These are phyloP conservation scores for Echeneis naucrates DNA, from an alignment of 2,797 vertebrate species.

Conservation along the genomic window DNA sequence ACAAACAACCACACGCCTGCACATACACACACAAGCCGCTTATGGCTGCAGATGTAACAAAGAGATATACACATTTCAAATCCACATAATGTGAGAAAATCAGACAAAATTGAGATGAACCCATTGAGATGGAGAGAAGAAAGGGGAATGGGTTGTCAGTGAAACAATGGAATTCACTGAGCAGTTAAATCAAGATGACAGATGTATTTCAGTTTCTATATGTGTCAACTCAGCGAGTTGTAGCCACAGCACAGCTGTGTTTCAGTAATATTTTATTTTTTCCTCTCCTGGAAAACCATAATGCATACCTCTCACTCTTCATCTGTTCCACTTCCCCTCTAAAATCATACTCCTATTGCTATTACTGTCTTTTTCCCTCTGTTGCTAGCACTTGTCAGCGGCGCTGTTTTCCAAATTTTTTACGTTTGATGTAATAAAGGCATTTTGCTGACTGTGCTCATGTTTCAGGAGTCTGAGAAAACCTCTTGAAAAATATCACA, in stretches of 20 bases:
- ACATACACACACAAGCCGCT: no score
- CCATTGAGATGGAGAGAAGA: conserved; percentile 2
- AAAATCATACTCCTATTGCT: conserved; percentile 21
- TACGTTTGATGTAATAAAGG: conserved; percentile 48
- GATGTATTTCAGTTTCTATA: conserved; percentile 45
- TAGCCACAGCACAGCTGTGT: conserved; percentile 48
- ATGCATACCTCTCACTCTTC: conserved; percentile 34
- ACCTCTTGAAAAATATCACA: conserved; percentile 33
- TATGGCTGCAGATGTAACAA: no score
- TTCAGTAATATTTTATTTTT: conserved; percentile 55
- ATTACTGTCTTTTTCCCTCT: conserved; percentile 10
- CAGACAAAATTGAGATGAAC: conserved; percentile 24
- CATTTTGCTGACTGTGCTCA: conserved; percentile 40
- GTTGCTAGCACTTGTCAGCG: conserved; percentile 21
- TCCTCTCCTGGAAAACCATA: conserved; percentile 50
- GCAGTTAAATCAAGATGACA: conserved; percentile 46
- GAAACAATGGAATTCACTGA: conserved; percentile 18
- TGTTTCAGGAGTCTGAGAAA: conserved; percentile 23
- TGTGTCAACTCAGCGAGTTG: conserved; percentile 58
- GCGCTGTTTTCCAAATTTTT: conserved; percentile 15
- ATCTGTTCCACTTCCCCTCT: neutral
- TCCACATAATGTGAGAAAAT: conserved; percentile 22
- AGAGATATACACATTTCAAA: conserved; percentile 1
- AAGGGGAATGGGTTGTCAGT: neutral
- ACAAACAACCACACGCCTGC: no score